Evolutionary conservation across 2,797 vertebrate genomes (phyloP).

Genomic region (Anas georgica): DNA sequence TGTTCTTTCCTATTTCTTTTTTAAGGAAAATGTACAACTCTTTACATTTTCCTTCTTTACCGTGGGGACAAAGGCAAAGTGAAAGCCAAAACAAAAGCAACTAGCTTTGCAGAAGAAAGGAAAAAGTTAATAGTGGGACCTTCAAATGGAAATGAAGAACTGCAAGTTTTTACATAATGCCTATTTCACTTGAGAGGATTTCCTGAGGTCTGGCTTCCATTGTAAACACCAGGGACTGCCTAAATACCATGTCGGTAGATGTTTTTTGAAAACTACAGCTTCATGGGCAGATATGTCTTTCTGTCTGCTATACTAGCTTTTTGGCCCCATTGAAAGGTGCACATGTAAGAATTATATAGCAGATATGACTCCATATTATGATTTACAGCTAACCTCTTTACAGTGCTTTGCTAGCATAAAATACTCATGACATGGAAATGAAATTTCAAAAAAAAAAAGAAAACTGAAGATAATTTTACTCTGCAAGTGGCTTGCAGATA

Average conservation of each 20-base stretch:
- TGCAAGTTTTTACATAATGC: background rate
- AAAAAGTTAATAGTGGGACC: background rate
- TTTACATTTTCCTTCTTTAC: background rate
- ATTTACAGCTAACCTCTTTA: background rate
- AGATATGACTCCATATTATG: background rate
- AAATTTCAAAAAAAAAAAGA: no score
- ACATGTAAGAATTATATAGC: background rate
- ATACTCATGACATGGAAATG: background rate
- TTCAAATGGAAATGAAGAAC: background rate
- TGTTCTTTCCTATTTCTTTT: background rate
- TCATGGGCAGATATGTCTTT: background rate
- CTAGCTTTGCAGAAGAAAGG: background rate
- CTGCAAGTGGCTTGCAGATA: background rate
- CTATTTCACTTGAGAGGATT: background rate
- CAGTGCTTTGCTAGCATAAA: background rate
- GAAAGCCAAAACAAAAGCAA: background rate
- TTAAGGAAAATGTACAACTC: background rate
- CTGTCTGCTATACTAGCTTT: background rate
- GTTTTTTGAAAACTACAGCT: background rate
- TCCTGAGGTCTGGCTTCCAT: background rate
- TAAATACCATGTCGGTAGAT: fast-evolving
- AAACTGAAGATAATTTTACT: background rate
- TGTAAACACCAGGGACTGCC: background rate
- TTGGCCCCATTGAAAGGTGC: background rate
- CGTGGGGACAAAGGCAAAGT: background rate